Conservation (phyloP, 2,113 vertebrate genomes). For the Lynx canadensis region DNA sequence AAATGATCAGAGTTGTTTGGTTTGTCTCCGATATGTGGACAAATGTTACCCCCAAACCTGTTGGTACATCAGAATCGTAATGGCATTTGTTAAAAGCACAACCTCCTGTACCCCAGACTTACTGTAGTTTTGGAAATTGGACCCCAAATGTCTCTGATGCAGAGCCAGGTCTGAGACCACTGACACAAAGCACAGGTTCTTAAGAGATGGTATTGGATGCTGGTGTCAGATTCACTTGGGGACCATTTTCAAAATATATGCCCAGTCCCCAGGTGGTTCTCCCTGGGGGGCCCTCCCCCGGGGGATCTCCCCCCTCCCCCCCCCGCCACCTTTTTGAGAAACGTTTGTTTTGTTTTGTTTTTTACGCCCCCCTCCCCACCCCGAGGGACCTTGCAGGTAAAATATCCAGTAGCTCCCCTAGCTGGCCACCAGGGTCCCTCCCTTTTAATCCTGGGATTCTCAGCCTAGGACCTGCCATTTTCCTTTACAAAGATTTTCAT, state of each 20-base stretch:
- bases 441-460: constrained; percentile 55
- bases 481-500: background rate
- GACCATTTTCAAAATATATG: background rate
- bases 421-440: background rate
- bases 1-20: background rate
- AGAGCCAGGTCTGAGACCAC: constrained; percentile 38
- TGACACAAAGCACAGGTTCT: background rate
- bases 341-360: background rate
- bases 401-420: background rate
- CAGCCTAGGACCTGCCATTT: constrained; percentile 66
- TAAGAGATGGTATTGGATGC: background rate
- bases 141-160: background rate
- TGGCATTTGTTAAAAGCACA: background rate
- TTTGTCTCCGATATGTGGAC: background rate
- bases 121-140: background rate
- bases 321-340: background rate
- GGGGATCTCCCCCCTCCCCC: background rate
- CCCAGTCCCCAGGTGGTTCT: background rate
- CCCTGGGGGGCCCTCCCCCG: background rate
- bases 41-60: background rate
- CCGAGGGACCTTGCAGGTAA: background rate
- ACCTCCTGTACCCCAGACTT: background rate
- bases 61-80: background rate
- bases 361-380: background rate
- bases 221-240: background rate